A percentile compares a stretch with the other conserved stretches of the same genome.
phyloP scores from a whole-genome alignment of 2,113 vertebrate species.

The Cariama cristata region DNA sequence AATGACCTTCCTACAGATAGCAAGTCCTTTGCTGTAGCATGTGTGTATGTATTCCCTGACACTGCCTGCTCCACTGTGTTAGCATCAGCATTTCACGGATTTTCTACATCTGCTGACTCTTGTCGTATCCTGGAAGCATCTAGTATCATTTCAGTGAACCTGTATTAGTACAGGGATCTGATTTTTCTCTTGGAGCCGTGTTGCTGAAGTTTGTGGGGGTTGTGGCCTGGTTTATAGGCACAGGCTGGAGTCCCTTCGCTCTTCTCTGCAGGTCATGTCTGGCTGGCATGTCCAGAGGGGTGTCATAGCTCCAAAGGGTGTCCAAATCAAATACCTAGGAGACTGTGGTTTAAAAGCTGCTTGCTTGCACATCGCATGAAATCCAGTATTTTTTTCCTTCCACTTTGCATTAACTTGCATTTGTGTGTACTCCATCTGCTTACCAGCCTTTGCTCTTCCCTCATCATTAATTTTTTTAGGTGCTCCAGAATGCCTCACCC shows the following conservation, averaged over 20 bases:
- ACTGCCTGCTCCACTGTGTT: not conserved
- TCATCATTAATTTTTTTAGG: not conserved
- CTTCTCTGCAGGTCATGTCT: not conserved
- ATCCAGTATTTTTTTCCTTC: not conserved
- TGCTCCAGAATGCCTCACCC: not conserved
- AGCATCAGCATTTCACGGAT: not conserved
- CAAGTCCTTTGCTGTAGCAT: not conserved
- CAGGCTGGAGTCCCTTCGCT: not conserved
- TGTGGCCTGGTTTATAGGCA: not conserved
- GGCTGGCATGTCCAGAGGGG: not conserved
- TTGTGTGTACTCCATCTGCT: not conserved
- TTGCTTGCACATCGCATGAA: not conserved
- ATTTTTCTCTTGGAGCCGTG: not conserved
- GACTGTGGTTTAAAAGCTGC: not conserved
- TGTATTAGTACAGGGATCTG: not conserved
- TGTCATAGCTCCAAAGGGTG: not conserved
- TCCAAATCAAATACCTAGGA: not conserved
- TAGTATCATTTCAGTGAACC: not conserved
- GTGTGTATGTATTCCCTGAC: not conserved
- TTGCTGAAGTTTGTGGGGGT: not conserved
- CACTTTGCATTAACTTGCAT: not conserved
- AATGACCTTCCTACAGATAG: not conserved
- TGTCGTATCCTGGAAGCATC: not conserved
- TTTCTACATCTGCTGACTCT: not conserved
- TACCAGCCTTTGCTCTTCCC: not conserved